Evolutionary conservation across 2,113 vertebrate species (phyloP).

Genomic region (Pachypanchax playfairii): DNA sequence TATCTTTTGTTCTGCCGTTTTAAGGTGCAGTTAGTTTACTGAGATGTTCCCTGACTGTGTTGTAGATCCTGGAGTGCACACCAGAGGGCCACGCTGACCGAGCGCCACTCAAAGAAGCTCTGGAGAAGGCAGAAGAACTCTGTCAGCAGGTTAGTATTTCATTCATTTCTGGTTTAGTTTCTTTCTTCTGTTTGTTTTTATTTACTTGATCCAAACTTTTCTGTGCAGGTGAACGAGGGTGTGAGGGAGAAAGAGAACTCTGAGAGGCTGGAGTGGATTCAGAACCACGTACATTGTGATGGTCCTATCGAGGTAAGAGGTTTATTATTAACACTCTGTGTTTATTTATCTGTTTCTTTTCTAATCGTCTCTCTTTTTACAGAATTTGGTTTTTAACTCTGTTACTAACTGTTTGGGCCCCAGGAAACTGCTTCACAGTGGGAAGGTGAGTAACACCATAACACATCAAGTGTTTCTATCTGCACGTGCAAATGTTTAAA

Average conservation of each 20-base stretch:
- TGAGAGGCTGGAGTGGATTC: conserved; percentile 94
- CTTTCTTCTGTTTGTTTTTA: not conserved
- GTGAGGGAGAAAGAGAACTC: conserved; percentile 95
- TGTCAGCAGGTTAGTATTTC: conserved; percentile 78
- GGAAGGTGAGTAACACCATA: conserved; percentile 76
- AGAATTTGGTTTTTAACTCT: conserved; percentile 94
- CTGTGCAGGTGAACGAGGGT: conserved; percentile 89
- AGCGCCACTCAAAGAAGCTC: conserved; percentile 82
- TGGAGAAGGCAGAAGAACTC: conserved; percentile 90
- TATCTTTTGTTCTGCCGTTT: not conserved
- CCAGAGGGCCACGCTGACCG: conserved; percentile 85
- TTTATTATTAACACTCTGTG: not conserved
- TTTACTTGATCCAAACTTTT: not conserved
- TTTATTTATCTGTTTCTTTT: not conserved
- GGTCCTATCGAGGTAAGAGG: conserved; percentile 85
- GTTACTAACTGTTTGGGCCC: conserved; percentile 97
- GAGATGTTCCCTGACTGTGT: conserved; percentile 13
- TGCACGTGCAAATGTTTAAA: conserved; percentile 15
- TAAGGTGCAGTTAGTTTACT: not conserved
- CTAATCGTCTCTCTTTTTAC: conserved; percentile 12
- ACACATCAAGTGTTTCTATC: not conserved
- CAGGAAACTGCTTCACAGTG: conserved; percentile 92
- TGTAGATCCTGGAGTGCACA: conserved; percentile 93
- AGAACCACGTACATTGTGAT: conserved; percentile 90
- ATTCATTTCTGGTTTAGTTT: not conserved